phyloP scores from a whole-genome alignment of 2,797 vertebrate genomes.

The Neosilurus mollespiculum region DNA sequence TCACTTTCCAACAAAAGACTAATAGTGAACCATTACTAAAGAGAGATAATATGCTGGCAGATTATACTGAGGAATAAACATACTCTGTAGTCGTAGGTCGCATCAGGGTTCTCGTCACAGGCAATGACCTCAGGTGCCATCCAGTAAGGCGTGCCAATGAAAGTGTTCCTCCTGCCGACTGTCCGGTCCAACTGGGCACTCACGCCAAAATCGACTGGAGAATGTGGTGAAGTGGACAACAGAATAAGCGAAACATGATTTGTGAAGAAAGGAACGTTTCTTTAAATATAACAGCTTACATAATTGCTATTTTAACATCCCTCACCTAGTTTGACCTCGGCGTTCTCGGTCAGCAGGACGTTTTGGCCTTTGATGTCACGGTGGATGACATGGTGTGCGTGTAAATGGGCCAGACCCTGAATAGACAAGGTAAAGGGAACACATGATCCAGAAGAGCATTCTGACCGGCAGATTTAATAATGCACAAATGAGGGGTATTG shows the following conservation, averaged over 20 bases:
- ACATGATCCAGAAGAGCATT: background rate
- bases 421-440: background rate
- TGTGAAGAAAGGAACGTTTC: background rate
- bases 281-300: background rate
- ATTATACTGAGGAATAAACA: slow-evolving; percentile 52
- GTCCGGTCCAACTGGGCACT: slow-evolving; percentile 95
- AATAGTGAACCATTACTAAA: background rate
- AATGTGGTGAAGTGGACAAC: background rate
- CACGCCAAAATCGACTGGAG: slow-evolving; percentile 91
- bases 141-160: slow-evolving; percentile 96
- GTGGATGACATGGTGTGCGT: slow-evolving; percentile 95
- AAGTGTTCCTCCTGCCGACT: slow-evolving; percentile 93
- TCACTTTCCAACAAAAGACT: background rate
- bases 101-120: slow-evolving; percentile 69
- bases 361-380: slow-evolving; percentile 98
- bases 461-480: background rate
- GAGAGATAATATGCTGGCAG: background rate
- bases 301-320: slow-evolving; percentile 12
- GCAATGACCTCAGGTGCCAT: slow-evolving; percentile 78
- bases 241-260: too few species aligned
- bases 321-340: slow-evolving; percentile 94
- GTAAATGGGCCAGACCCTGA: slow-evolving; percentile 91
- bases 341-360: slow-evolving; percentile 91
- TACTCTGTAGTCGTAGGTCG: slow-evolving; percentile 95
- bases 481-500: background rate